Evolutionary conservation across 2,797 vertebrate genomes (phyloP).

Genomic region (Cyclura pinguis): DNA sequence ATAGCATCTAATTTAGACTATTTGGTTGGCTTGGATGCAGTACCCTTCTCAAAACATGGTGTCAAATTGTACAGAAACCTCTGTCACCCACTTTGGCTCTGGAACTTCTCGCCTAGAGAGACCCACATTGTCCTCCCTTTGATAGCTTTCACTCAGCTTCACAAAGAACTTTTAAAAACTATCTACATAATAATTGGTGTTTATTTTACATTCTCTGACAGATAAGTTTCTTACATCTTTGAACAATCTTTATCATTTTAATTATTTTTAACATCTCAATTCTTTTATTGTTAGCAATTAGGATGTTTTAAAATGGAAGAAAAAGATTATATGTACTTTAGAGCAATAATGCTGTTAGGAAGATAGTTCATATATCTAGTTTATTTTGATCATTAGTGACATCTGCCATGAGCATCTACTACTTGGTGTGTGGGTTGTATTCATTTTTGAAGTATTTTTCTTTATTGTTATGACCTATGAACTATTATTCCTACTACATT

Average conservation of each 20-base stretch:
- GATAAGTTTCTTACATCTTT: background rate
- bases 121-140: background rate
- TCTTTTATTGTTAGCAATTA: background rate
- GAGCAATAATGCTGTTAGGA: background rate
- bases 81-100: background rate
- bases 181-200: no score
- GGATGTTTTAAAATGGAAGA: background rate
- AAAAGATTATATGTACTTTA: background rate
- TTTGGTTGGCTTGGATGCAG: background rate
- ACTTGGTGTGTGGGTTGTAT: background rate
- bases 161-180: background rate
- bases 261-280: background rate
- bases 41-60: background rate
- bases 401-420: background rate
- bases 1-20: background rate
- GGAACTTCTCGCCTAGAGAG: background rate
- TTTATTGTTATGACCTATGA: background rate
- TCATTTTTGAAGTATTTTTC: background rate
- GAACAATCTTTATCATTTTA: no score
- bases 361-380: no score
- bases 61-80: background rate
- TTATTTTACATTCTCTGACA: background rate
- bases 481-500: background rate
- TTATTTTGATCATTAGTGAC: background rate
- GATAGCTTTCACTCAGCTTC: background rate